Percentiles rank a stretch among this genome's conserved stretches.
Evolutionary conservation across 2,797 vertebrate genomes (phyloP).

Genomic region (Bufotes viridis): DNA sequence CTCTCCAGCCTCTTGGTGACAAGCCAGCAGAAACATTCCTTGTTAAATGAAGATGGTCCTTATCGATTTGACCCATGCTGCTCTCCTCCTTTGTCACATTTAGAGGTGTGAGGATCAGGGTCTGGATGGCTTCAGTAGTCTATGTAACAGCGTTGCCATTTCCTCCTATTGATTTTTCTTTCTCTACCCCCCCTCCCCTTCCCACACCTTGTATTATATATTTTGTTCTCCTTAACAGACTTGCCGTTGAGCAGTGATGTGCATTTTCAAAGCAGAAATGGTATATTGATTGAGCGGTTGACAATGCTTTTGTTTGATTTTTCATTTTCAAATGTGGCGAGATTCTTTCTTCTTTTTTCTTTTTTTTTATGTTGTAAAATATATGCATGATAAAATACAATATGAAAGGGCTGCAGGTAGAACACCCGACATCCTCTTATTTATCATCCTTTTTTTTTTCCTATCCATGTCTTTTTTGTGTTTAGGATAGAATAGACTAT

Average conservation of each 20-base stretch:
- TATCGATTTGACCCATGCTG: conserved; percentile 60
- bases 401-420: not conserved
- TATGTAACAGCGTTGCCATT: conserved; percentile 58
- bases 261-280: conserved; percentile 50
- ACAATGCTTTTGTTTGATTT: conserved; percentile 44
- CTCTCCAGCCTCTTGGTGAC: conserved; percentile 22
- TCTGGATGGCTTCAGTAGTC: conserved; percentile 50
- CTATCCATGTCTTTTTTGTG: conserved; percentile 62
- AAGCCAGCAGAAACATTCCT: conserved; percentile 44
- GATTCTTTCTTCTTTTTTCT: no score
- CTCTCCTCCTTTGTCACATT: conserved; percentile 57
- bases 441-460: not conserved
- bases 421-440: not conserved
- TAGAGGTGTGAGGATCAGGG: conserved; percentile 53
- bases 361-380: conserved; percentile 37
- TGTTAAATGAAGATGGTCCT: conserved; percentile 53
- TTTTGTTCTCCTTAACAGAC: conserved; percentile 58
- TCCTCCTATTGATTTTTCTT: conserved; percentile 56
- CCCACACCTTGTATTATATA: conserved; percentile 50
- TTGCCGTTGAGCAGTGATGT: conserved; percentile 57
- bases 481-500: conserved; percentile 26
- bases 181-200: not conserved
- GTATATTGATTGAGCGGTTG: conserved; percentile 48
- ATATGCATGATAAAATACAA: conserved; percentile 62
- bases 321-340: conserved; percentile 8